Percentiles rank a stretch among this genome's conserved stretches.
Conservation (phyloP, 2,113 vertebrate genomes). For the Heloderma charlesbogerti region DNA sequence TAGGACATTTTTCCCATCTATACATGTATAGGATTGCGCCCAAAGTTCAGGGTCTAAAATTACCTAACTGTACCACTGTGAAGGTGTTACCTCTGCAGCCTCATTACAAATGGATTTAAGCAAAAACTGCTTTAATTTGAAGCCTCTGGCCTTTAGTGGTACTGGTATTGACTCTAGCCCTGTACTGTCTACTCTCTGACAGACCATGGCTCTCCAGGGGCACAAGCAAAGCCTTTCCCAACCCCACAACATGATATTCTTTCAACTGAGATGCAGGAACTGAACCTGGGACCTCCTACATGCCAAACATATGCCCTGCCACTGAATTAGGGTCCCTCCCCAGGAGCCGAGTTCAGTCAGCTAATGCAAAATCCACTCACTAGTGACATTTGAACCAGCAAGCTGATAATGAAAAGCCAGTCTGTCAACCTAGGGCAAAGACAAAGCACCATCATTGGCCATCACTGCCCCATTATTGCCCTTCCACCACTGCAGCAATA, state of each 20-base stretch:
- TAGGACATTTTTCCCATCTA: too few relatives aligned
- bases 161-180: not conserved
- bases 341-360: conserved; percentile 30
- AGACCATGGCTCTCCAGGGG: not conserved
- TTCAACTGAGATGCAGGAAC: not conserved
- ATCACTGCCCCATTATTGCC: conserved; percentile 20
- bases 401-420: conserved; percentile 40
- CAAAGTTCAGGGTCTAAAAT: too few relatives aligned
- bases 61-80: too few relatives aligned
- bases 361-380: conserved; percentile 5
- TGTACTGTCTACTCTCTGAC: not conserved
- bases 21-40: too few relatives aligned
- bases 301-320: not conserved
- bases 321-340: too few relatives aligned
- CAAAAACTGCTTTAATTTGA: not conserved
- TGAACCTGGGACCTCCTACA: not conserved
- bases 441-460: conserved; percentile 14
- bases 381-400: conserved; percentile 13
- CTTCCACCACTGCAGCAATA: conserved; percentile 28
- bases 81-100: too few relatives aligned
- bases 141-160: not conserved
- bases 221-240: not conserved
- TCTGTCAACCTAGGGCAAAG: conserved; percentile 20
- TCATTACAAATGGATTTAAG: not conserved
- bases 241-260: not conserved